phyloP scores from a whole-genome alignment of 2,888 invertebrate genomes.

The Dioctria linearis region DNA sequence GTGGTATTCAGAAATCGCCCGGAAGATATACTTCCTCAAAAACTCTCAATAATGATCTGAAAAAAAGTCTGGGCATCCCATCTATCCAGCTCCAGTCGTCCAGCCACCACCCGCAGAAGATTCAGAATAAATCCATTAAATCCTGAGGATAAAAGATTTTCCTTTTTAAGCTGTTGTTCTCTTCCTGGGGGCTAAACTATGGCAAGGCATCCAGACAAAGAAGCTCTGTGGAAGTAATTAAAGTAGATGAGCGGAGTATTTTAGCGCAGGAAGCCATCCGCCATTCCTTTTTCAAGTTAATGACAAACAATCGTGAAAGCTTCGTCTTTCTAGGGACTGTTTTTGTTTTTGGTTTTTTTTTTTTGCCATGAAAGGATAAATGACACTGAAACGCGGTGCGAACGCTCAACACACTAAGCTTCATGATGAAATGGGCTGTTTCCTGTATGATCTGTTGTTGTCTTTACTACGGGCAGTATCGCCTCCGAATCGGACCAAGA shows the following conservation, averaged over 20 bases:
- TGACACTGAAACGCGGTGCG: slow-evolving; percentile 2
- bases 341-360: background rate
- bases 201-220: slow-evolving; percentile 25
- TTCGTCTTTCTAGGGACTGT: background rate
- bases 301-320: slow-evolving; percentile 33
- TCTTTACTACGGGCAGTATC: slow-evolving; percentile 22
- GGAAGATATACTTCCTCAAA: slow-evolving; percentile 36
- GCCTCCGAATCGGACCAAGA: background rate
- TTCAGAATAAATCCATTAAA: slow-evolving; percentile 48
- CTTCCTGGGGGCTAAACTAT: slow-evolving; percentile 34
- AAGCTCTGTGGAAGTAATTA: slow-evolving; percentile 45
- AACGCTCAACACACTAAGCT: background rate
- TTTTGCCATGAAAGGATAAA: background rate
- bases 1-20: slow-evolving; percentile 26
- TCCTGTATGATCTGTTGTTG: background rate
- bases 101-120: background rate
- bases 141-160: slow-evolving; percentile 34
- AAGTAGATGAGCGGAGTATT: slow-evolving; percentile 34
- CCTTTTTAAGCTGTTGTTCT: slow-evolving; percentile 33
- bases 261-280: slow-evolving; percentile 39
- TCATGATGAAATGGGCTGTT: background rate
- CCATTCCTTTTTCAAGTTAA: slow-evolving; percentile 22
- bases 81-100: background rate
- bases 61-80: background rate
- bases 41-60: slow-evolving; percentile 18